Evolutionary conservation across 2,888 invertebrate species (phyloP), one percentile per base, ranked within the genome.

Genomic region (Pristionchus japonicus): DNA sequence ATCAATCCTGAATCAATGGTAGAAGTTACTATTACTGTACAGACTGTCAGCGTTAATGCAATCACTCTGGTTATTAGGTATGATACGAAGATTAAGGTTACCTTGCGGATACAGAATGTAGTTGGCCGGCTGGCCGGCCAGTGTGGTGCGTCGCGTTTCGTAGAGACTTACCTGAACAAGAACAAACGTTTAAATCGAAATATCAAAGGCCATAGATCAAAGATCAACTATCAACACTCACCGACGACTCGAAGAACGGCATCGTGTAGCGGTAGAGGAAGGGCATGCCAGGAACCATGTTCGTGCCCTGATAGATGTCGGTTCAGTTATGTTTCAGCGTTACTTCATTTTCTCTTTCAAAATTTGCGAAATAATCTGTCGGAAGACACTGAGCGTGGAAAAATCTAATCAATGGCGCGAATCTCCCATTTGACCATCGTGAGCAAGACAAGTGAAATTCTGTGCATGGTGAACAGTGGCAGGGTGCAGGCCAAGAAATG

Each of bases 101-200:
- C 82, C 82, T 34, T 83, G 82, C 7, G 82, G 82, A 20, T 83
- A 83, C 20, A 83, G 23, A 27, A 83, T 83, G 52, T 83, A 83
- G 43, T 49, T 49, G 20, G 82, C 23, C 4, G 27, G 82, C 7
- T 13, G 52, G 31, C 82, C 82, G 7, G 52, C 15, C 1, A 23
- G 49, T 2, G 82, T 52, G 0, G 31, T 49, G 2, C 82, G 82
- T 0, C 82, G 82, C 0, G 82, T 83, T 34, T 83, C 82, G 31
- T 83, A 83, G 17, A 83, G 23, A 17, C 52, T 52, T 9, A 52
- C 52, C 82, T 83, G 82, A n/a, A n/a, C n/a, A n/a, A n/a, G n/a
- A n/a, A n/a, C n/a, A n/a, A n/a, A n/a, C n/a, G n/a, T n/a, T n/a
- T 4, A 52, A 31, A 40, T 15, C 1, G 27, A 0, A 67, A 9